Evolutionary conservation across 2,888 invertebrate species (phyloP), one percentile per base, ranked within the genome.

Genomic region (Leptopterna dolabrata): DNA sequence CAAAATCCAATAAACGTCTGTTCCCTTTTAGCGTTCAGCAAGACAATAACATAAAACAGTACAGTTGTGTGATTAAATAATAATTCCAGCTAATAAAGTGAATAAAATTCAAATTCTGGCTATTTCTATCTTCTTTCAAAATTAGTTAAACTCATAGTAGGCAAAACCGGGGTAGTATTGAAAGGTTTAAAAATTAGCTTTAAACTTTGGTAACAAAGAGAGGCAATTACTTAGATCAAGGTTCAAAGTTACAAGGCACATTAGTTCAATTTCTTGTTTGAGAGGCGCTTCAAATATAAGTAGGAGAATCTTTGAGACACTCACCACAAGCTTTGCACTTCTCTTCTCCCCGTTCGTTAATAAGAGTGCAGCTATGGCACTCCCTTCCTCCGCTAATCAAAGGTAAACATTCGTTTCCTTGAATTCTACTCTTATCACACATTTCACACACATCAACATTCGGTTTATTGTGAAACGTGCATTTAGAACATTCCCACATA

Each of bases 321-420:
- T 93, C 92, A 27, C 93, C 93, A 91, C 96, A 96, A 24, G 95
- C 96, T 90, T 94, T 94, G 91, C 96, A 96, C 13, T 91, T 91
- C 51, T 92, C 92, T 9, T 94, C 94, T 85, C 94, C 94, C 90
- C 94, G 94, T 73, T 94, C 93, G 91, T 96, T 96, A 55, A 96
- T 95, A 76, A 96, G 92, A 1, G 96, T 96, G 91, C 96, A 96
- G 36, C 94, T 92, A 0, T 95, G 95, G 90, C 96, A 96, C 91
- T 96, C 95, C 78, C 95, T 93, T 0, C 96, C 96, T 0, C 96
- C 96, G 13, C 95, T 94, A 24, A 94, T 94, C 76, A 96, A 92
- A 0, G 95, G 95, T 88, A 93, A 93, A 30, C 94, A 93, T 90
- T 94, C 94, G 6, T 94, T 93, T 0, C 94, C 94, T 76, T 91